These are phyloP conservation scores for Anas platyrhynchos DNA, from an alignment of 2,113 vertebrate species.

Conservation along the genomic window DNA sequence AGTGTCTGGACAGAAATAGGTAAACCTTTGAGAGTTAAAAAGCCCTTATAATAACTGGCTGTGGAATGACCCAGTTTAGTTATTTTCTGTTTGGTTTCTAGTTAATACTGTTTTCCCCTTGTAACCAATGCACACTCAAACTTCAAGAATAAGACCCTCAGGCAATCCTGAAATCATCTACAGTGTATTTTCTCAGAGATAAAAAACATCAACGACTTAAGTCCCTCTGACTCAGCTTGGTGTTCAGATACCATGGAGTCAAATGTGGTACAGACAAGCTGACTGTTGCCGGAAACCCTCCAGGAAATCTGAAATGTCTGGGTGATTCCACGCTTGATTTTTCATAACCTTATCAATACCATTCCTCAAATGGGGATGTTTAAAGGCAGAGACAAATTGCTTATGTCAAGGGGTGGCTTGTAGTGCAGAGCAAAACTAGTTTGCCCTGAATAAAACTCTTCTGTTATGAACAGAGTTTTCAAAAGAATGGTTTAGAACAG, in stretches of 20 bases:
- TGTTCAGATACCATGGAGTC: slow-evolving; percentile 39
- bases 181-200: slow-evolving; percentile 43
- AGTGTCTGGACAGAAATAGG: slow-evolving; percentile 20
- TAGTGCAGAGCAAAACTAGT: neutral
- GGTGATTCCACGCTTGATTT: slow-evolving; percentile 36
- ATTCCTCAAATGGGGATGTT: neutral
- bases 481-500: neutral
- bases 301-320: slow-evolving; percentile 35
- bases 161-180: slow-evolving; percentile 56
- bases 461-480: neutral
- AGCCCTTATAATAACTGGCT: slow-evolving; percentile 32
- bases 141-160: slow-evolving; percentile 52
- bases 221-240: slow-evolving; percentile 48
- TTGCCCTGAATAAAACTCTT: slow-evolving; percentile 11
- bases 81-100: slow-evolving; percentile 65
- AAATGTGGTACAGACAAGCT: neutral
- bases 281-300: neutral
- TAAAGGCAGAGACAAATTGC: slow-evolving; percentile 19
- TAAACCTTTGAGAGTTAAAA: slow-evolving; percentile 53
- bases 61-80: slow-evolving; percentile 56
- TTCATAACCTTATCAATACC: slow-evolving; percentile 20
- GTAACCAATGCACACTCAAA: slow-evolving; percentile 20
- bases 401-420: neutral
- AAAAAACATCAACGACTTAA: slow-evolving; percentile 35
- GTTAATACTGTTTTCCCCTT: slow-evolving; percentile 49